phyloP scores from a whole-genome alignment of 2,888 invertebrate species.

The Ramazzottius varieornatus region DNA sequence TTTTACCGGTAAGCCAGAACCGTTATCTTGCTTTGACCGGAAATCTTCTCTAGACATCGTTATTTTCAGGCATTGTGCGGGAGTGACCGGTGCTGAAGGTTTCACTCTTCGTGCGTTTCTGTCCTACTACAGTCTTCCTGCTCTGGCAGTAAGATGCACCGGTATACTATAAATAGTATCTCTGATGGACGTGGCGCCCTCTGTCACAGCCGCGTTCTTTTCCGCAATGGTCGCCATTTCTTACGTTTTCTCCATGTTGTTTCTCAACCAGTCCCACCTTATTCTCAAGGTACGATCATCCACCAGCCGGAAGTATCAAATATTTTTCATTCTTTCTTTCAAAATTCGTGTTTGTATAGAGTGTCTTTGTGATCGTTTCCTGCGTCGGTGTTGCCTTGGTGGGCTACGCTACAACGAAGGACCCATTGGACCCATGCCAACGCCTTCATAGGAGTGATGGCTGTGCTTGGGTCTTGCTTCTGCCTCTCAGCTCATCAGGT shows the following conservation, averaged over 20 bases:
- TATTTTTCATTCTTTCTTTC: no score
- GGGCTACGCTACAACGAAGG: neutral
- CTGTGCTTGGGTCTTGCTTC: neutral
- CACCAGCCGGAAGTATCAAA: no score
- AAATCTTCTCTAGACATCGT: no score
- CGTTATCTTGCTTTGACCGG: no score
- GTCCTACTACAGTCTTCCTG: neutral
- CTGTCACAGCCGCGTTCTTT: neutral
- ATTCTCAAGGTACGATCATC: neutral
- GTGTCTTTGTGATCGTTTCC: neutral
- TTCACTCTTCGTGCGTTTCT: neutral
- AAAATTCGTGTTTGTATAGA: neutral
- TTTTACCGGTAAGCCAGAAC: no score
- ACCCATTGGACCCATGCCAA: neutral
- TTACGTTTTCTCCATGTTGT: neutral
- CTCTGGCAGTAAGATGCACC: neutral
- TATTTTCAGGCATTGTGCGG: neutral
- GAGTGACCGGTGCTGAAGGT: neutral
- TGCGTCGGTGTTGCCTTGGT: neutral
- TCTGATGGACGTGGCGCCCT: neutral
- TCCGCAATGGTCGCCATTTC: neutral
- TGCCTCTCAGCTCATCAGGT: neutral
- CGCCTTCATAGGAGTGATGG: neutral
- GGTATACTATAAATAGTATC: neutral
- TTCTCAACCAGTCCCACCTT: neutral